phyloP scores from a whole-genome alignment of 2,113 vertebrate genomes.

The Stomatorhinus ivindoensis region DNA sequence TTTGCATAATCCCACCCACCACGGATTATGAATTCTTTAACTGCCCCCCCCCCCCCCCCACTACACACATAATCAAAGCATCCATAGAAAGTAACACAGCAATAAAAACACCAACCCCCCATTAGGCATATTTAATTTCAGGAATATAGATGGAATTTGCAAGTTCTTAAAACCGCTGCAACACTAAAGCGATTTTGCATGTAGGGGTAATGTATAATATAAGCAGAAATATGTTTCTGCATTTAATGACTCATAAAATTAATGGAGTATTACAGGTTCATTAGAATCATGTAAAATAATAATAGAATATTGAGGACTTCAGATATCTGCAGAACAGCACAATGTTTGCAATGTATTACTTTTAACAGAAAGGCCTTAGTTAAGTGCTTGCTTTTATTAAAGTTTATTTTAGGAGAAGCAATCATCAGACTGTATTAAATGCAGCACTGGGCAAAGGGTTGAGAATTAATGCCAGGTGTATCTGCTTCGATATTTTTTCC shows the following conservation, averaged over 20 bases:
- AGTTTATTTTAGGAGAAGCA: not conserved
- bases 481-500: not conserved
- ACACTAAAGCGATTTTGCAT: not conserved
- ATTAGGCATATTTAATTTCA: not conserved
- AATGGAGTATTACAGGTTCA: not conserved
- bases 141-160: not conserved
- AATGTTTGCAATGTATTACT: not conserved
- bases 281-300: not conserved
- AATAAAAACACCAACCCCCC: not conserved
- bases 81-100: not conserved
- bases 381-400: not conserved
- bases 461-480: not conserved
- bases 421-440: not conserved
- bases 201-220: not conserved
- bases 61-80: not conserved
- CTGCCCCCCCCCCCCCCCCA: not conserved
- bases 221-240: not conserved
- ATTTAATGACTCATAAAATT: not conserved
- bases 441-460: not conserved
- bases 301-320: not conserved
- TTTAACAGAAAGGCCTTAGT: not conserved
- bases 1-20: not conserved
- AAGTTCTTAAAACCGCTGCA: not conserved
- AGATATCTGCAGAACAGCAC: not conserved
- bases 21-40: not conserved